These are phyloP conservation scores for Pyrgus malvae DNA, from an alignment of 2,888 invertebrate genomes.

Conservation along the genomic window DNA sequence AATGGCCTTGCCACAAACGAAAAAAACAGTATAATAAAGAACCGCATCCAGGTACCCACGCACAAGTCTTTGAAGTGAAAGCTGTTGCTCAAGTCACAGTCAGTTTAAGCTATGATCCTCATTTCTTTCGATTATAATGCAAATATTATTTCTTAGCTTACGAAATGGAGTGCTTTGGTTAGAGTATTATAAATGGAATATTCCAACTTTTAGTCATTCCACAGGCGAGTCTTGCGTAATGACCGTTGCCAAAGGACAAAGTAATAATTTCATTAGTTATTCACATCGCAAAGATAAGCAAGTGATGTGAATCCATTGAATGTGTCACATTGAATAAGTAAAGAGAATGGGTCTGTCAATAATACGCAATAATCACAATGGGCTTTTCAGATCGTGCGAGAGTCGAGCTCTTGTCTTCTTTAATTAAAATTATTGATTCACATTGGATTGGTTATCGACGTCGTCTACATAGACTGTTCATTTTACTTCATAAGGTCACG, in stretches of 20 bases:
- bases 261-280: slow-evolving; percentile 12
- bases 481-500: slow-evolving; percentile 6
- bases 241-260: slow-evolving; percentile 3
- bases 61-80: slow-evolving; percentile 41
- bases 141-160: too few relatives aligned
- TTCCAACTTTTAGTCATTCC: too few relatives aligned
- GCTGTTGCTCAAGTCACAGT: slow-evolving; percentile 20
- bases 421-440: slow-evolving; percentile 57
- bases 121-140: not conserved
- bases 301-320: slow-evolving; percentile 8
- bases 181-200: too few relatives aligned
- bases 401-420: slow-evolving; percentile 42
- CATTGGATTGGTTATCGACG: slow-evolving; percentile 10
- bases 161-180: too few relatives aligned
- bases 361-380: slow-evolving; percentile 41
- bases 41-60: slow-evolving; percentile 69
- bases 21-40: slow-evolving; percentile 55
- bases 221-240: too few relatives aligned
- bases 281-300: slow-evolving; percentile 36
- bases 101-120: slow-evolving; percentile 8
- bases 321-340: slow-evolving; percentile 9
- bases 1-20: slow-evolving; percentile 57
- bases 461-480: not conserved
- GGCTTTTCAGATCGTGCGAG: slow-evolving; percentile 33
- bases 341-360: slow-evolving; percentile 43